Base-by-base conservation (phyloP, 1,140 invertebrate genomes). In the Brachionus rotundiformis region DNA sequence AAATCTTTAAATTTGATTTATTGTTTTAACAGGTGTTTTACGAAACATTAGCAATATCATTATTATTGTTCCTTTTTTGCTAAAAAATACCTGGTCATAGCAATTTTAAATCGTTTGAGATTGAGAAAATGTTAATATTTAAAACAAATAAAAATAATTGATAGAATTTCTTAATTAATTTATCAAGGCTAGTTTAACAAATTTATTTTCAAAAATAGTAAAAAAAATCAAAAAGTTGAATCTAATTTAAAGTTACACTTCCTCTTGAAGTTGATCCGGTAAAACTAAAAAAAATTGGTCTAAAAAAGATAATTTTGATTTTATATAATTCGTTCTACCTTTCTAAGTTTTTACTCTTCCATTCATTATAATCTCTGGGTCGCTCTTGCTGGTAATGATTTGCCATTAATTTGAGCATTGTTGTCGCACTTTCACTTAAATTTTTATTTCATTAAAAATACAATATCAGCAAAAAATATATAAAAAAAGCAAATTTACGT, bases 341-440 rank as follows among this genome's bases (percentile, higher is more conserved):
- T 36, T 68, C 63, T 2, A 68, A 36, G 19, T 68, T 68, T 1
- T 68, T 31, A 19, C 7, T 44, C 11, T 73, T 73, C 68, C 68
- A 73, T 73, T 73, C 36, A 19, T 73, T 23, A 29, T 44, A 73
- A 25, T 73, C 68, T 11, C 13, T 73, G 2, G 68, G 68, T 44
- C 68, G 68, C 13, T 44, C 29, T 44, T 41, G 16, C 25, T 73
- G 68, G 44, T 73, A 73, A 19, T 41, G 39, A 73, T 73, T 73
- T 19, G 36, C 10, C 23, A 73, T 41, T 44, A 73, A 73, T 11
- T 73, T 73, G 16, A 41, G 36, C 68, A 73, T 73, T 13, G 68
- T 73, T 19, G 68, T 44, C 3, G 36, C 39, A 41, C 68, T 73
- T 44, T 73, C 36, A 44, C 68, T 73, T 44, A 10, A 44, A 73